phyloP scores from a whole-genome alignment of 2,888 invertebrate genomes.

The Gari tellinella region DNA sequence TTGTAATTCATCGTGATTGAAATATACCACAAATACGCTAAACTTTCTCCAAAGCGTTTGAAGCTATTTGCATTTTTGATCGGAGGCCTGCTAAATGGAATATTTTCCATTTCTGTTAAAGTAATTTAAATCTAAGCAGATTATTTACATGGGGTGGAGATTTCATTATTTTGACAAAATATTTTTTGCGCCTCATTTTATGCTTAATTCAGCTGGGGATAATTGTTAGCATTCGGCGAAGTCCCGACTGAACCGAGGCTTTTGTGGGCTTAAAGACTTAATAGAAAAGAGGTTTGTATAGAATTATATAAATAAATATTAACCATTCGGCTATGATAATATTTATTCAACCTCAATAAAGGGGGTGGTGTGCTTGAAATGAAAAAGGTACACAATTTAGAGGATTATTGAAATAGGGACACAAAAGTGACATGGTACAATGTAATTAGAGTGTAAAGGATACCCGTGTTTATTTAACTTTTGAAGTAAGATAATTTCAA shows the following conservation, averaged over 20 bases:
- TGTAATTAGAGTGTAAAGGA: constrained; percentile 47
- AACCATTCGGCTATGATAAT: constrained; percentile 36
- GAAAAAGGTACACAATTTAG: constrained; percentile 37
- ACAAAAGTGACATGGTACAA: constrained; percentile 25
- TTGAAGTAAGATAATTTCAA: constrained; percentile 51
- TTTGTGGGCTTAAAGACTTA: too few species aligned
- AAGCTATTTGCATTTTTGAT: constrained; percentile 1
- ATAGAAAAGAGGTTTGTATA: constrained; percentile 13
- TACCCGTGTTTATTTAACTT: constrained; percentile 50
- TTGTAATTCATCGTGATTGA: too few species aligned
- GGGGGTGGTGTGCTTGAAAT: constrained; percentile 14
- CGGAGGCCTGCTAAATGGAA: constrained; percentile 16
- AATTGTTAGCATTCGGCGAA: constrained; percentile 16
- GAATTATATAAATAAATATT: constrained; percentile 52
- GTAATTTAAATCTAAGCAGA: constrained; percentile 49
- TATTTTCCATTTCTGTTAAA: constrained; percentile 48
- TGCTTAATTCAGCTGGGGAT: constrained; percentile 38
- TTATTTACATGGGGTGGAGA: constrained; percentile 57
- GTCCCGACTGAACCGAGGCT: too few species aligned
- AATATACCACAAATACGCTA: too few species aligned
- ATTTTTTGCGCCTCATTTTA: constrained; percentile 40
- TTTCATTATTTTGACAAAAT: constrained; percentile 55
- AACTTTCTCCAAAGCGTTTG: constrained; percentile 7
- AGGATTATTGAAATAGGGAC: constrained; percentile 15
- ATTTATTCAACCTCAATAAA: constrained; percentile 43